Evolutionary conservation across 2,797 vertebrate species (phyloP), one percentile per base, ranked within the genome.

Genomic region (Pyrocephalus nanus): DNA sequence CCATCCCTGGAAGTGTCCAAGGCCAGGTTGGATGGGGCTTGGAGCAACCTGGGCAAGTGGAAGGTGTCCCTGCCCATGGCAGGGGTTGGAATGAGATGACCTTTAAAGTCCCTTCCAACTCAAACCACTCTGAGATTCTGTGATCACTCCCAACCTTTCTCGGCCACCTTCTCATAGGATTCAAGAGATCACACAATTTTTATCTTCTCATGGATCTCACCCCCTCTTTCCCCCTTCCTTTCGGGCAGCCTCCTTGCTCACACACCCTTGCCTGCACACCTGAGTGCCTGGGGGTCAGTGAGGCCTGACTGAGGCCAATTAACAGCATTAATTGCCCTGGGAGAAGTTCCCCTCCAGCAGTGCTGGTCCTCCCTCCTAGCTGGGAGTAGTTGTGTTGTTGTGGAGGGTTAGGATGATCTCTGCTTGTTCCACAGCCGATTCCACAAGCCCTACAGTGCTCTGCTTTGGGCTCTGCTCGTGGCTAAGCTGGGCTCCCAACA

Each of bases 141-240:
- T 43, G 40, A 62, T 43, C 40, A 11, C 61, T 64, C 40, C 14
- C 61, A 64, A 30, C 29, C 42, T 30, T n/a, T 14, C 38, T 12
- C 26, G 14, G 34, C 10, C 47, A 2, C 47, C 2, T 17, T n/a
- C 38, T 27, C 1, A 0, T 2, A 21, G n/a, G 15, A 8, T n/a
- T 55, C 21, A 11, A 65, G 36, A 18, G 14, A 6, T 40, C 7
- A 7, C 22, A 11, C 2, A 0, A 2, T 17, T 42, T 45, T 27
- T 11, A 6, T 34, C 10, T 32, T 36, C 51, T 11, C 11, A 0
- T 3, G 20, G 14, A 22, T 20, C 21, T 16, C 7, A 1, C 17
- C 34, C 40, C 14, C 34, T 11, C 20, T 21, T 26, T 18, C 38
- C 36, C 42, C 38, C 19, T 11, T 36, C 57, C n/a, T 34, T 25